A percentile compares a stretch with the other conserved stretches of the same genome.
These are phyloP conservation scores for Nemotelus nigrinus DNA, from an alignment of 2,888 invertebrate species.

Conservation along the genomic window DNA sequence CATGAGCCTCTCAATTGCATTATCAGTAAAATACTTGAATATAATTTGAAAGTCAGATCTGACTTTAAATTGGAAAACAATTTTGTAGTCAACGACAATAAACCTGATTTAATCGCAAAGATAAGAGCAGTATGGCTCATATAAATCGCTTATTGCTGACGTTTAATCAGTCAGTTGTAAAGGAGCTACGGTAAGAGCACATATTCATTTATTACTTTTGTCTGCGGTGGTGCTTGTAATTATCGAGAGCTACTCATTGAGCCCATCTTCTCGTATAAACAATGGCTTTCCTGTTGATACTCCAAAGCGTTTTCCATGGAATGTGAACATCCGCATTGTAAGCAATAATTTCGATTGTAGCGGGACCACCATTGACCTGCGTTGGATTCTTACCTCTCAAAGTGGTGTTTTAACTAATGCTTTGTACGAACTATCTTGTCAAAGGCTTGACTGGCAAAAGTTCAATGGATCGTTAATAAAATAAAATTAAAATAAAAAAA, in stretches of 20 bases:
- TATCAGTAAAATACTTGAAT: no score
- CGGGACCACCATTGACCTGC: conserved; percentile 49
- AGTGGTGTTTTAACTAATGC: conserved; percentile 42
- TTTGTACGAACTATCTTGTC: conserved; percentile 47
- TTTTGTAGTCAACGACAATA: no score
- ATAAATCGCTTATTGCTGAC: background rate
- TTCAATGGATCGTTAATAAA: conserved; percentile 40
- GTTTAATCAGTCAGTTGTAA: background rate
- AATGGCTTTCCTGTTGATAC: conserved; percentile 30
- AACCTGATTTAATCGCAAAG: background rate
- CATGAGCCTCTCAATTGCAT: no score
- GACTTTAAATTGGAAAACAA: no score
- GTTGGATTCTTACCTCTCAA: conserved; percentile 50
- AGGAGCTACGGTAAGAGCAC: background rate
- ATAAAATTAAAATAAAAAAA: no score
- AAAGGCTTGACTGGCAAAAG: conserved; percentile 47
- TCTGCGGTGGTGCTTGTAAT: background rate
- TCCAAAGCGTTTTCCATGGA: conserved; percentile 21
- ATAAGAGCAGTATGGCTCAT: background rate
- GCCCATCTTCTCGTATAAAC: background rate
- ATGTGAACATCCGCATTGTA: conserved; percentile 12
- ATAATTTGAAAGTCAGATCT: no score
- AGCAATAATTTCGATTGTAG: conserved; percentile 47
- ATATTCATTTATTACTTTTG: background rate
- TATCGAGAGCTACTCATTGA: background rate